Base-by-base conservation (phyloP, 2,888 invertebrate species). In the Leptothorax acervorum region DNA sequence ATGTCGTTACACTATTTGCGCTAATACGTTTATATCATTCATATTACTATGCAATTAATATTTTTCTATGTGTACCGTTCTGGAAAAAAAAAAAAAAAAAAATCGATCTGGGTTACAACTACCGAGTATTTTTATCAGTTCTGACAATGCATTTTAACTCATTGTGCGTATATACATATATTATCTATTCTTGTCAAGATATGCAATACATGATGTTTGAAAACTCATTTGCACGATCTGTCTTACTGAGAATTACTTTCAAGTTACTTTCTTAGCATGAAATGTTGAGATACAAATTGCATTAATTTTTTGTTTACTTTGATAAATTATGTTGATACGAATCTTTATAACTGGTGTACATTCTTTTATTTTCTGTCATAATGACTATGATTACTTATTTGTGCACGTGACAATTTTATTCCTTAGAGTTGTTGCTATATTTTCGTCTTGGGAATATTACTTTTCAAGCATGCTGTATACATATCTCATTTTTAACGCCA, bases 401-500 rank as follows among this genome's bases (percentile, higher is more conserved):
- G 35, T 51, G 51, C 28, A 51, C 8, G n/a, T 31, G 15, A 48
- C 23, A 23, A 18, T 71, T 74, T 60, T 73, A 51, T 53, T 73
- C 23, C 60, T 42, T 60, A 51, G 1, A 23, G 35, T 9, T 42
- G 18, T 39, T 11, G 9, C 39, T 73, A 15, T 31, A 82, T 35
- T 35, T 82, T 31, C 31, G n/a, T 5, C n/a, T 51, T 70, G n/a
- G n/a, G 15, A 35, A 51, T 12, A 51, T 48, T 31, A 51, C 15
- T 70, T 70, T 51, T 70, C 70, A 51, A 70, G 45, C 45, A 51
- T 51, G 6, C 18, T 39, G 18, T 39, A 28, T 28, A 62, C 5
- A 15, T 23, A 63, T 65, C 15, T 76, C 65, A 65, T 53, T 63
- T 53, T 65, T 51, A 65, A 51, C 39, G 65, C 23, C 23, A 23